Percentiles rank a stretch among this genome's conserved stretches.
Conservation (phyloP, 2,888 invertebrate species). For the Drosophila conformis region DNA sequence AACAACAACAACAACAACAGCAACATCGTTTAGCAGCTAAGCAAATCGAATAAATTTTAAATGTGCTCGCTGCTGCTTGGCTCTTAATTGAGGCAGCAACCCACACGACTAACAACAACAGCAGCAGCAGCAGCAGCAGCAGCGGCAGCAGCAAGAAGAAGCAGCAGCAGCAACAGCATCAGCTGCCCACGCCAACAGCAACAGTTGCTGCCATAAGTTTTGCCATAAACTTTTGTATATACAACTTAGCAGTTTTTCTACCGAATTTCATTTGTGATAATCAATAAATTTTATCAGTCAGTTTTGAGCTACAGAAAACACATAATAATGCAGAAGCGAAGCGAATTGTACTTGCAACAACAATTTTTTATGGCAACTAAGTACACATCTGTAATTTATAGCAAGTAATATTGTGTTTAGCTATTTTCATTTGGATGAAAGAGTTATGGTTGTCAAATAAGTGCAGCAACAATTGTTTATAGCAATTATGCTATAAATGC, state of each 20-base stretch:
- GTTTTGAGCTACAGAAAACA: background rate
- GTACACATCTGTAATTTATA: background rate
- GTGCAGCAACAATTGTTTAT: background rate
- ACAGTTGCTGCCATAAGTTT: conserved; percentile 61
- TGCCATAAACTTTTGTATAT: conserved; percentile 40
- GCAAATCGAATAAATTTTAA: conserved; percentile 72
- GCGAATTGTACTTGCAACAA: background rate
- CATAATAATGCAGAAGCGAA: background rate
- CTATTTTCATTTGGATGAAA: background rate
- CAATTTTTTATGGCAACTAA: too few species aligned
- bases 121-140: conserved; percentile 9
- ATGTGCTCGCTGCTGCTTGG: conserved; percentile 55
- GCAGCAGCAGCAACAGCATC: conserved; percentile 32
- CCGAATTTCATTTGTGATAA: conserved; percentile 23
- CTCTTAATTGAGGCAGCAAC: conserved; percentile 77
- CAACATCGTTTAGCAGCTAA: conserved; percentile 49
- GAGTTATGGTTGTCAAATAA: background rate
- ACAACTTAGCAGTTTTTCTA: conserved; percentile 16
- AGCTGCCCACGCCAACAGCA: conserved; percentile 63
- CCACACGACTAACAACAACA: conserved; percentile 56
- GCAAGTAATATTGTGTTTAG: background rate
- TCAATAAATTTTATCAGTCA: conserved; percentile 1
- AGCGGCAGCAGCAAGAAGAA: background rate
- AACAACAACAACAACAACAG: conserved; percentile 13
- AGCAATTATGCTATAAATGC: background rate